Evolutionary conservation across 1,140 invertebrate species (phyloP), one percentile per base, ranked within the genome.

Genomic region (Frieseomelitta varia): DNA sequence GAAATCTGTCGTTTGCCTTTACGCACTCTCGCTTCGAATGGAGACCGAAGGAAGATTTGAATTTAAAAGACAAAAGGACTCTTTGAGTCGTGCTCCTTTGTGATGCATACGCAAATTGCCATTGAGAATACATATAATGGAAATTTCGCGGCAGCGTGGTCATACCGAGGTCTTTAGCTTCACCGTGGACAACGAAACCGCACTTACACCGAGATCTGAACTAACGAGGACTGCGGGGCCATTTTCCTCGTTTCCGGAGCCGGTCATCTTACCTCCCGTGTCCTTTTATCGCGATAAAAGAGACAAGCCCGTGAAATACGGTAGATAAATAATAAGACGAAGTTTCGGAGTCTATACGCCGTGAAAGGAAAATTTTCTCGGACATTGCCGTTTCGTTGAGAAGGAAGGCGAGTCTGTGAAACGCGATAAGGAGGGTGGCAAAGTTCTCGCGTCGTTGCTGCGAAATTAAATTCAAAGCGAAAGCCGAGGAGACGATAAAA

Each of bases 161-260:
- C 47, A 77, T 77, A 51, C 47, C 74, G 63, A 58, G 17, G 15
- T n/a, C 34, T 77, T 55, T 27, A 51, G 47, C 72, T 30, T 47
- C 72, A 21, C 11, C 53, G 24, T 24, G 74, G n/a, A 47, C 56
- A 21, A 24, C 15, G 53, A 63, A 61, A 76, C 24, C 17, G 17
- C 47, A 51, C 30, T 24, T 47, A 8, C 39, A 47, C 39, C 15
- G 34, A 30, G 74, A 77, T 47, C 56, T 27, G 51, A 51, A 63
- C 74, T 47, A 61, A 11, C 15, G 21, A 58, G 55, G 1, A 1
- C 27, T 34, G 14, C 3, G 3, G 24, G 27, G 19, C 17, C 11
- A 75, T 75, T 21, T 55, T 55, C 53, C 17, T 55, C 17, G 6
- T 55, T 17, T 55, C 15, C 17, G 30, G 30, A 67, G 8, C 63